These are phyloP conservation scores for Polypterus bichir DNA, from an alignment of 2,113 vertebrate genomes.

Conservation along the genomic window DNA sequence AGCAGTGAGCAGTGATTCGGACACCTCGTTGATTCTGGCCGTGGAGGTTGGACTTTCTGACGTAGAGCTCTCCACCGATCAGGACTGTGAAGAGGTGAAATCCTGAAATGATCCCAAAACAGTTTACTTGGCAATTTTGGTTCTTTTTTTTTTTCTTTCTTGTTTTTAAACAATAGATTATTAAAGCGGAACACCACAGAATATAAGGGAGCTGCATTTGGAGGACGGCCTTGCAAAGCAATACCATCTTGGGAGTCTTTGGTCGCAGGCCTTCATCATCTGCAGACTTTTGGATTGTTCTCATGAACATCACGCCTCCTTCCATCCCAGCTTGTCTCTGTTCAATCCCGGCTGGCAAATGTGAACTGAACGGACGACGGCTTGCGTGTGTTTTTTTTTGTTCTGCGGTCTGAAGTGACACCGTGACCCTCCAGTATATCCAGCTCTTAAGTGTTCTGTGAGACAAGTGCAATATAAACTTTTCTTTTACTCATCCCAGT, in stretches of 20 bases:
- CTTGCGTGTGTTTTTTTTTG: conserved; percentile 2
- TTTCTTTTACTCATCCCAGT: conserved; percentile 24
- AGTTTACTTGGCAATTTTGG: background rate
- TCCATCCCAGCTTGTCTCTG: conserved; percentile 9
- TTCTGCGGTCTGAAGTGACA: background rate
- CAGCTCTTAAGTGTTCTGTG: no score
- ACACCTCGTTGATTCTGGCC: conserved; percentile 72
- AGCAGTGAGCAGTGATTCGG: conserved; percentile 76
- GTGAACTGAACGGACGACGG: conserved; percentile 8
- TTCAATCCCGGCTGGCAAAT: conserved; percentile 8
- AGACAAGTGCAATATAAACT: background rate
- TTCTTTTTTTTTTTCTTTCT: background rate
- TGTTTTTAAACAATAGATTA: background rate
- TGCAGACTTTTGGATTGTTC: conserved; percentile 19
- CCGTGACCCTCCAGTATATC: no score
- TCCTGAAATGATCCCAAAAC: conserved; percentile 50
- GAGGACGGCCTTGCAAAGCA: conserved; percentile 44
- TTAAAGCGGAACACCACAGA: conserved; percentile 27
- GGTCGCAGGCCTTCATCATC: conserved; percentile 20
- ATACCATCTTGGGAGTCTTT: conserved; percentile 32
- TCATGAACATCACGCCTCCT: conserved; percentile 17
- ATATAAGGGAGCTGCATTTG: conserved; percentile 31
- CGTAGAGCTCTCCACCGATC: conserved; percentile 69
- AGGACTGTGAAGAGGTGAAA: conserved; percentile 68
- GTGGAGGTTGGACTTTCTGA: conserved; percentile 72